phyloP scores from a whole-genome alignment of 2,888 invertebrate genomes.

The Drosophila stalkeri region DNA sequence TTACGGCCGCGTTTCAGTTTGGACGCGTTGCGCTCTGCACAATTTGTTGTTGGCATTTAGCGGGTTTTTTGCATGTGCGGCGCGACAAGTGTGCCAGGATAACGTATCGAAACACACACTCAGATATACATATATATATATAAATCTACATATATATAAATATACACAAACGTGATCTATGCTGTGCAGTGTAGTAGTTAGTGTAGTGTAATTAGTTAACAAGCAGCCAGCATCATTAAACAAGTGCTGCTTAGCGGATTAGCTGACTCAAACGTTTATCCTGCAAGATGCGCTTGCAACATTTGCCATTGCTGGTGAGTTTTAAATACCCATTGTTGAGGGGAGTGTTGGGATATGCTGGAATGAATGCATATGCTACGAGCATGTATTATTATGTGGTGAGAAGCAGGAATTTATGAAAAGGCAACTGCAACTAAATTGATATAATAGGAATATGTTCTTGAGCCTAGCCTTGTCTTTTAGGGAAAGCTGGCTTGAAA shows the following conservation, averaged over 20 bases:
- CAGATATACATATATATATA: background rate
- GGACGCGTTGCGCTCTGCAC: slow-evolving; percentile 70
- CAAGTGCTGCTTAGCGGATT: slow-evolving; percentile 49
- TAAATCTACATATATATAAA: background rate
- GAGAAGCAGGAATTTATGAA: no score
- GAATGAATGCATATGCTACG: no score
- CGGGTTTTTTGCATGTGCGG: slow-evolving; percentile 16
- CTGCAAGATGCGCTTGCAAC: slow-evolving; percentile 74
- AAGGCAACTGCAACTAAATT: no score
- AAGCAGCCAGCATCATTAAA: background rate
- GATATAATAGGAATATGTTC: no score
- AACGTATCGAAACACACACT: slow-evolving; percentile 5
- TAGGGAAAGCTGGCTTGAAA: no score
- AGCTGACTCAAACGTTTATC: slow-evolving; percentile 26
- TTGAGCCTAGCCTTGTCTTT: no score
- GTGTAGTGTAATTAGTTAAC: slow-evolving; percentile 23
- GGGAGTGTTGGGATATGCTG: background rate
- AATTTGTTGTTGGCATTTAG: slow-evolving; percentile 6
- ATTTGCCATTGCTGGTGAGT: slow-evolving; percentile 79
- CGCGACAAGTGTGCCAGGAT: slow-evolving; percentile 46
- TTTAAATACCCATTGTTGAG: background rate
- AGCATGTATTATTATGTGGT: no score
- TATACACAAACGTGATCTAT: slow-evolving; percentile 19
- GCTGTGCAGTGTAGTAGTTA: slow-evolving; percentile 36
- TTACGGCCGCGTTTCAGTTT: slow-evolving; percentile 75